phyloP scores from a whole-genome alignment of 2,888 invertebrate genomes.

The Lomographa bimaculata region DNA sequence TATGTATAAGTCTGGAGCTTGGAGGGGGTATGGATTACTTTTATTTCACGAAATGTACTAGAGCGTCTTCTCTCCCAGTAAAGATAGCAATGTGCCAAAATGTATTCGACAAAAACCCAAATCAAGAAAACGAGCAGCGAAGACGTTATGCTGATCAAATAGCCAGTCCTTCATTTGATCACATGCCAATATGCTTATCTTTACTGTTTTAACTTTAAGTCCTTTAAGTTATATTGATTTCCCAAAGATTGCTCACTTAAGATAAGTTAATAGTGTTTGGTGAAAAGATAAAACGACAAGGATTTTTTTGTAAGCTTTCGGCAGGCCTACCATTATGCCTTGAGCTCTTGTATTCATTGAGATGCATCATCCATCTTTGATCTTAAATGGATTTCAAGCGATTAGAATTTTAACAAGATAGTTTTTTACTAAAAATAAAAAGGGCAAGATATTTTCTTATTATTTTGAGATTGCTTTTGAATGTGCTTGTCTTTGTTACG shows the following conservation, averaged over 20 bases:
- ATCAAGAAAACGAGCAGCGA: too few relatives aligned
- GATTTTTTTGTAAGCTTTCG: constrained; percentile 23
- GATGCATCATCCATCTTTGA: constrained; percentile 12
- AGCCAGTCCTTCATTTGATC: too few relatives aligned
- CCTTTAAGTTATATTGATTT: constrained; percentile 23
- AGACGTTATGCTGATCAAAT: too few relatives aligned
- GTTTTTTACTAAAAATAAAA: neutral
- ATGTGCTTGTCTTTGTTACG: neutral
- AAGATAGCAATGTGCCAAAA: too few relatives aligned
- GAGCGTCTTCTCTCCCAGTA: too few relatives aligned
- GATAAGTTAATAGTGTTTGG: constrained; percentile 32
- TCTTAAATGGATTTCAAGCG: constrained; percentile 11
- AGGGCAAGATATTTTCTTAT: neutral
- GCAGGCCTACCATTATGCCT: constrained; percentile 4
- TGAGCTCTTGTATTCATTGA: constrained; percentile 8
- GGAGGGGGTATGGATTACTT: too few relatives aligned
- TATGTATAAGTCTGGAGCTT: too few relatives aligned
- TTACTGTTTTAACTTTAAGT: constrained; percentile 8
- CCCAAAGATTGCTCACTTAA: constrained; percentile 25
- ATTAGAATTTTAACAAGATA: constrained; percentile 3
- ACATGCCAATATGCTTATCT: too few relatives aligned
- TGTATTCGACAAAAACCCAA: too few relatives aligned
- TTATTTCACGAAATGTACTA: too few relatives aligned
- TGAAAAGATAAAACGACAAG: constrained; percentile 12
- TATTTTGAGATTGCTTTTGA: neutral